These are phyloP conservation scores for Tanytarsus gracilentus DNA, from an alignment of 2,888 invertebrate genomes.

Conservation along the genomic window DNA sequence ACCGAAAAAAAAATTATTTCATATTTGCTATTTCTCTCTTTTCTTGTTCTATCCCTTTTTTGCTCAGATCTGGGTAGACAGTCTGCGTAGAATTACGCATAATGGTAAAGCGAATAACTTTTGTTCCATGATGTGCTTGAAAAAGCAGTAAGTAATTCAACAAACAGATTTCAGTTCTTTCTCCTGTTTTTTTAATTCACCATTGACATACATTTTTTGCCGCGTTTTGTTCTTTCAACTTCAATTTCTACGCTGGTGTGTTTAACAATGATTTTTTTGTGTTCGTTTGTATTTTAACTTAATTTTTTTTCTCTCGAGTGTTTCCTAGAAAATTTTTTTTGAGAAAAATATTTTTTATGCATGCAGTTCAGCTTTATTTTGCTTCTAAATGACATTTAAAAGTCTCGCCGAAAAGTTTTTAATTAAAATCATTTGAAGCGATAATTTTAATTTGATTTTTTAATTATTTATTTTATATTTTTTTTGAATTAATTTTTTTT, in stretches of 20 bases:
- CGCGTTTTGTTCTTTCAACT: neutral
- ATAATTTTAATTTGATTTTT: slow-evolving; percentile 36
- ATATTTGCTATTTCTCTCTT: no score
- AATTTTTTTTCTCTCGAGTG: neutral
- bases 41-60: no score
- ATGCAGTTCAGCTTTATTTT: neutral
- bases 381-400: neutral
- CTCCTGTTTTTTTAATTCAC: slow-evolving; percentile 29
- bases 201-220: no score
- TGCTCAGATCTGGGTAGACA: slow-evolving; percentile 97
- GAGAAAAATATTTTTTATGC: neutral
- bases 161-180: slow-evolving; percentile 29
- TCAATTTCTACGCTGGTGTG: neutral
- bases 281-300: neutral
- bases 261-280: neutral
- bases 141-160: slow-evolving; percentile 88
- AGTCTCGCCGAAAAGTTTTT: no score
- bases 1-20: no score
- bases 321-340: neutral
- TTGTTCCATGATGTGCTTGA: slow-evolving; percentile 96
- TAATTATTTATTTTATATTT: slow-evolving; percentile 32
- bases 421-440: neutral
- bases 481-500: slow-evolving; percentile 31
- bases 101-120: slow-evolving; percentile 99
- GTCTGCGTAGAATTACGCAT: slow-evolving; percentile 89